Evolutionary conservation across 2,797 vertebrate genomes (phyloP), one percentile per base, ranked within the genome.

Genomic region (Fundulus diaphanus): DNA sequence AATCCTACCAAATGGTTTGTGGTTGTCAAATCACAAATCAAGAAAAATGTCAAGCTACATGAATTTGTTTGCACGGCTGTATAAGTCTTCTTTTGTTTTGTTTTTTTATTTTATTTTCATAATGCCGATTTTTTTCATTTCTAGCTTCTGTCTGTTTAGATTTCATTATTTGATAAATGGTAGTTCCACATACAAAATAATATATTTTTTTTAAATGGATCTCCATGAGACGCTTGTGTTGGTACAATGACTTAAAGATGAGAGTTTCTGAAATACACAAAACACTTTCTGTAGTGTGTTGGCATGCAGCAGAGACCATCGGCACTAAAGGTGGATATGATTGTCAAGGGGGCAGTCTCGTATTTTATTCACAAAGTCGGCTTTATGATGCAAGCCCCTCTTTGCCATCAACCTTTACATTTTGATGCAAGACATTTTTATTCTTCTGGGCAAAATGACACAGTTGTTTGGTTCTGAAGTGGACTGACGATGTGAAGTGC

Each of bases 311-410:
- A 74, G 51, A 46, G 16, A 65, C 33, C 5, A 27, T 72, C 74
- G 74, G 81, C 16, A 0, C 27, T 79, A 56, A 76, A 85, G 82
- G 61, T 76, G 69, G 72, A 90, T 78, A 16, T 27, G 22, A 29
- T 8, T 68, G 74, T 84, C 65, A 69, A 61, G 61, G 27, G 51
- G 37, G 79, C 63, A 27, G 59, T 68, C 84, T 68, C 76, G 48
- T 3, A 56, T 46, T 33, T 73, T 74, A 78, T 56, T 35, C 37
- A 31, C 56, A 49, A 68, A 54, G 29, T 66, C 68, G 42, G 11
- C 44, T 72, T 20, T 57, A 44, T 51, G 80, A 74, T 18, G 22
- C 33, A 67, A 66, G 5, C 48, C 7, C 18, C 4, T 54, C 15
- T 24, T 65, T 48, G 73, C 84, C n/a, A 63, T 11, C 0, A 22